Evolutionary conservation across 1,140 invertebrate genomes (phyloP).

Genomic region (Orius insidiosus): DNA sequence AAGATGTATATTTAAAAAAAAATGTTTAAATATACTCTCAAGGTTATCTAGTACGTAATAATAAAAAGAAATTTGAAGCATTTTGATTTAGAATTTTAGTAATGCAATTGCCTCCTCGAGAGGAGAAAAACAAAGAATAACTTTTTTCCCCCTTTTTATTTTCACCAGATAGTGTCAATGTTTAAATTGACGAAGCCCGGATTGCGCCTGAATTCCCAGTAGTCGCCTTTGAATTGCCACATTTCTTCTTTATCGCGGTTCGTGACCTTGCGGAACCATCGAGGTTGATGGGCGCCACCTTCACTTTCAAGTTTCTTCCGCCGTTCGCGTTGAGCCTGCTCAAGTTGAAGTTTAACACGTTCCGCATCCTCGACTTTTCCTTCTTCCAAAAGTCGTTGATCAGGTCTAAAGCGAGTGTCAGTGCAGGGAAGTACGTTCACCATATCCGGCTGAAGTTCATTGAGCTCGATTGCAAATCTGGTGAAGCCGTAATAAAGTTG

Average conservation of each 20-base stretch:
- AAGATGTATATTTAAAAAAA: too few relatives aligned
- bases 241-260: constrained; percentile 31
- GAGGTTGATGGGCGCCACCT: constrained; percentile 27
- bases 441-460: constrained; percentile 52
- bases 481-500: constrained; percentile 74
- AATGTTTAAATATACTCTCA: too few relatives aligned
- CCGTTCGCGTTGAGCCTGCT: constrained; percentile 48
- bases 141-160: too few relatives aligned
- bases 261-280: constrained; percentile 28
- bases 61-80: too few relatives aligned
- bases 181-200: constrained; percentile 38
- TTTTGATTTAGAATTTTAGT: too few relatives aligned
- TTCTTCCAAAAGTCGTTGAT: constrained; percentile 43
- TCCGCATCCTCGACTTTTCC: constrained; percentile 56
- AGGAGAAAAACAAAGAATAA: too few relatives aligned
- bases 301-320: constrained; percentile 40
- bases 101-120: too few relatives aligned
- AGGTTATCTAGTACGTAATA: too few relatives aligned
- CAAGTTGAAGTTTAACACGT: constrained; percentile 45
- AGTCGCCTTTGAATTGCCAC: constrained; percentile 43
- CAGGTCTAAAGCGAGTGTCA: constrained; percentile 44
- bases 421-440: constrained; percentile 47
- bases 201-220: constrained; percentile 35
- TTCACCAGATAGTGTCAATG: constrained; percentile 35
- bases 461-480: constrained; percentile 67